phyloP scores from a whole-genome alignment of 2,888 invertebrate species.

The Kryphioiulus occultus region DNA sequence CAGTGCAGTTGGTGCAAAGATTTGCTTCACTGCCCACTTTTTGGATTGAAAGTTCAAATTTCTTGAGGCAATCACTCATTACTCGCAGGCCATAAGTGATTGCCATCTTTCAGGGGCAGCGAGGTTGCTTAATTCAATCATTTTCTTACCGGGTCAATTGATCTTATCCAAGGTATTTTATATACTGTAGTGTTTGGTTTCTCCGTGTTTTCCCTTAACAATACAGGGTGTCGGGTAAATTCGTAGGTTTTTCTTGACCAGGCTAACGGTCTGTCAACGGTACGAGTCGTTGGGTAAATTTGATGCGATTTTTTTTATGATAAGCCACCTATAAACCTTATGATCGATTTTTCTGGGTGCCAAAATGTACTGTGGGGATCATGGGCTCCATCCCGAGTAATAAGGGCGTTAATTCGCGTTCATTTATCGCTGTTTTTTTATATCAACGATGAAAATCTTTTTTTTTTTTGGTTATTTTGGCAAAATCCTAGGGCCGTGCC shows the following conservation, averaged over 20 bases:
- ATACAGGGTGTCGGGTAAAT: too few species aligned
- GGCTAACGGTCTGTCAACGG: background rate
- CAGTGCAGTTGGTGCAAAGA: background rate
- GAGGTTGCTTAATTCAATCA: background rate
- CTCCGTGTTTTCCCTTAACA: background rate
- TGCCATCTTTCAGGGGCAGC: background rate
- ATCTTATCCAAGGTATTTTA: background rate
- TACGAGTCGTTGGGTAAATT: background rate
- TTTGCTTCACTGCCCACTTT: background rate
- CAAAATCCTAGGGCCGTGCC: slow-evolving; percentile 24
- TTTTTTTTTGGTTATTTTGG: background rate
- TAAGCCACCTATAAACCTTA: background rate
- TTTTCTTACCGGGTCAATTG: background rate
- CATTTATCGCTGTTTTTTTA: background rate
- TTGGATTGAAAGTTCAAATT: background rate
- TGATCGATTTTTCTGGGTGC: slow-evolving; percentile 29
- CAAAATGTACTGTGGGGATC: background rate
- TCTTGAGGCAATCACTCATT: background rate
- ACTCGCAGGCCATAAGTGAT: background rate
- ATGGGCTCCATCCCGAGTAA: background rate
- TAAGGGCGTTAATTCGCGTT: slow-evolving; percentile 10
- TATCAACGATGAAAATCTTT: background rate
- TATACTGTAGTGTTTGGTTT: background rate
- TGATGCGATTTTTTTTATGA: background rate
- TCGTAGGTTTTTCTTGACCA: background rate